Conservation (phyloP, 2,797 vertebrate genomes). For the Aeoliscus strigatus region DNA sequence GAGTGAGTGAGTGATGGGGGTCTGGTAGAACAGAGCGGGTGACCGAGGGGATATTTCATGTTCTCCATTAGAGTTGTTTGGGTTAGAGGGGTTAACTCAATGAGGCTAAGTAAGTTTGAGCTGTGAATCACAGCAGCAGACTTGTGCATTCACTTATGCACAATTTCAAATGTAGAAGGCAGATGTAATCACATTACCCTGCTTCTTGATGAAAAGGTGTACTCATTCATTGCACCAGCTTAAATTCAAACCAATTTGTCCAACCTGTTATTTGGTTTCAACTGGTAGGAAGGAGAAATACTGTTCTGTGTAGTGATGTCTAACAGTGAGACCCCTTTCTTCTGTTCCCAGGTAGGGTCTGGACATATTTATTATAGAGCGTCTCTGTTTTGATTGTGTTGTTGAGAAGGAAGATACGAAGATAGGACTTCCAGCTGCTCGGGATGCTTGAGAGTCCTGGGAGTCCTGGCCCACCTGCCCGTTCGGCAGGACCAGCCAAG, state of each 20-base stretch:
- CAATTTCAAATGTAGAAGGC: slow-evolving; percentile 47
- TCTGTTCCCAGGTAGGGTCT: slow-evolving; percentile 48
- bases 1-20: slow-evolving; percentile 7
- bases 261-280: slow-evolving; percentile 9
- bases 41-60: slow-evolving; percentile 47
- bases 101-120: slow-evolving; percentile 71
- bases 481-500: slow-evolving; percentile 62
- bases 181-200: slow-evolving; percentile 45
- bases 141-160: slow-evolving; percentile 54
- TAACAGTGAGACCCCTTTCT: slow-evolving; percentile 16
- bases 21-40: slow-evolving; percentile 19
- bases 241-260: slow-evolving; percentile 1
- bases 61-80: slow-evolving; percentile 74
- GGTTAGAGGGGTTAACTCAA: slow-evolving; percentile 69
- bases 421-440: slow-evolving; percentile 68
- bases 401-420: slow-evolving; percentile 62
- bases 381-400: slow-evolving; percentile 70
- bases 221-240: slow-evolving; percentile 4
- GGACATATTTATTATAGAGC: slow-evolving; percentile 66
- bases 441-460: slow-evolving; percentile 65
- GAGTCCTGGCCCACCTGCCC: slow-evolving; percentile 67
- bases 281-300: slow-evolving; percentile 17
- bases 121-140: slow-evolving; percentile 64
- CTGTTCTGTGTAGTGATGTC: slow-evolving; percentile 34
- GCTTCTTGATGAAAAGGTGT: slow-evolving; percentile 1